Conservation (phyloP, 2,888 invertebrate genomes). For the Carterocephalus palaemon region DNA sequence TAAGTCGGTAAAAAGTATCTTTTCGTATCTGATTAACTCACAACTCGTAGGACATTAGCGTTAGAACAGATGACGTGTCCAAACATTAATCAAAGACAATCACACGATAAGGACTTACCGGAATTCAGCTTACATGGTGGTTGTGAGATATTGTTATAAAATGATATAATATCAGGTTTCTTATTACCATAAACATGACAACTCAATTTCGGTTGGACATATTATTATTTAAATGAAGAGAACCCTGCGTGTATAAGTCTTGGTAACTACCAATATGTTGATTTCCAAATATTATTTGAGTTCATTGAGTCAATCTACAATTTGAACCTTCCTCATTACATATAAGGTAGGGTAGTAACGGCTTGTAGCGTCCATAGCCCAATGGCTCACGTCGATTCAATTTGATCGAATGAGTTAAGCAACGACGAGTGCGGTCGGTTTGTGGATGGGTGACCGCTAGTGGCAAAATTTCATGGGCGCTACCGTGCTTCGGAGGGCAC, state of each 20-base stretch:
- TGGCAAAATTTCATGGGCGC: no score
- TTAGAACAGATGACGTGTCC: no score
- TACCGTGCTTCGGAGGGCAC: no score
- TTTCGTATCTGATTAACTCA: slow-evolving; percentile 44
- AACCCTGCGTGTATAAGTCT: slow-evolving; percentile 5
- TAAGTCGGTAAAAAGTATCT: slow-evolving; percentile 45
- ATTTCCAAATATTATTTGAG: no score
- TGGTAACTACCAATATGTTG: background rate
- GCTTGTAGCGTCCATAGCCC: no score
- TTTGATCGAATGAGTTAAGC: no score
- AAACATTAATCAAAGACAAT: slow-evolving; percentile 61
- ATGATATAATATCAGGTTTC: slow-evolving; percentile 66
- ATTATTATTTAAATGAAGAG: slow-evolving; percentile 34
- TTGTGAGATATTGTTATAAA: slow-evolving; percentile 50
- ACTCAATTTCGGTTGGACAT: slow-evolving; percentile 69
- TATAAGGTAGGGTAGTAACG: no score
- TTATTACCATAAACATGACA: slow-evolving; percentile 77
- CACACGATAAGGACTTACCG: slow-evolving; percentile 49
- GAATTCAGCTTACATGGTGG: slow-evolving; percentile 51
- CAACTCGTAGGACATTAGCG: slow-evolving; percentile 27
- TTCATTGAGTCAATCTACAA: no score
- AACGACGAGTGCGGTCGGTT: no score
- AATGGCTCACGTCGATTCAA: no score
- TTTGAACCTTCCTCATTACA: no score
- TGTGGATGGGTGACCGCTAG: no score